Evolutionary conservation across 1,140 invertebrate species (phyloP).

Genomic region (Lysiphlebus fabarum): DNA sequence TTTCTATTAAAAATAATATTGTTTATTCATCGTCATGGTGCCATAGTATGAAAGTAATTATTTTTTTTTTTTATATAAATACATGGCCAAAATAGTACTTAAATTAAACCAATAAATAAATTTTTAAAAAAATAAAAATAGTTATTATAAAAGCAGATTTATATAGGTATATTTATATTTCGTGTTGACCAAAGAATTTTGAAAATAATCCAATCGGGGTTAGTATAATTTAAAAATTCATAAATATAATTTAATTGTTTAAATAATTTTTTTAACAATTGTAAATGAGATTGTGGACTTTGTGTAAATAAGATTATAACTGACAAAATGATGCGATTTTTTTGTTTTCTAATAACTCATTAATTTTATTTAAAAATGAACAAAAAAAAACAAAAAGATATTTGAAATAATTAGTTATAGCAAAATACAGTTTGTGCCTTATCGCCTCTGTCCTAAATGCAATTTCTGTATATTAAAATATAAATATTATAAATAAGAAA

Average conservation of each 20-base stretch:
- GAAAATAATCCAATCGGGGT: conserved; percentile 2
- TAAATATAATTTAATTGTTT: too few relatives aligned
- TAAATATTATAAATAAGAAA: conserved; percentile 5
- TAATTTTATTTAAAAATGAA: not conserved
- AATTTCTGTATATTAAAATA: too few relatives aligned
- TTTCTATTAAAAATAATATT: too few relatives aligned
- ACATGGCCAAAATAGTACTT: conserved; percentile 16
- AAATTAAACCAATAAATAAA: too few relatives aligned
- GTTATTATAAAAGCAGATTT: not conserved
- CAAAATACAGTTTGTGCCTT: conserved; percentile 19
- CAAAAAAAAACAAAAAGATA: conserved; percentile 1
- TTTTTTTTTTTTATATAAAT: not conserved
- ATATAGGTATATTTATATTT: too few relatives aligned
- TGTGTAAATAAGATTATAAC: conserved; percentile 4
- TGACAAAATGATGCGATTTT: too few relatives aligned
- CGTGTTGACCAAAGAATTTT: conserved; percentile 1
- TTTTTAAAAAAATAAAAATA: not conserved
- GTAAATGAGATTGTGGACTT: not conserved
- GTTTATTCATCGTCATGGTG: too few relatives aligned
- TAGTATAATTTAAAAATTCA: too few relatives aligned
- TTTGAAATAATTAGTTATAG: not conserved
- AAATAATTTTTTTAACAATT: too few relatives aligned
- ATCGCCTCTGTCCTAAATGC: conserved; percentile 19
- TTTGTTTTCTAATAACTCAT: not conserved
- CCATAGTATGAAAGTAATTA: conserved; percentile 1